Evolutionary conservation across 2,888 invertebrate species (phyloP).

Genomic region (Eupelmus urozonus): DNA sequence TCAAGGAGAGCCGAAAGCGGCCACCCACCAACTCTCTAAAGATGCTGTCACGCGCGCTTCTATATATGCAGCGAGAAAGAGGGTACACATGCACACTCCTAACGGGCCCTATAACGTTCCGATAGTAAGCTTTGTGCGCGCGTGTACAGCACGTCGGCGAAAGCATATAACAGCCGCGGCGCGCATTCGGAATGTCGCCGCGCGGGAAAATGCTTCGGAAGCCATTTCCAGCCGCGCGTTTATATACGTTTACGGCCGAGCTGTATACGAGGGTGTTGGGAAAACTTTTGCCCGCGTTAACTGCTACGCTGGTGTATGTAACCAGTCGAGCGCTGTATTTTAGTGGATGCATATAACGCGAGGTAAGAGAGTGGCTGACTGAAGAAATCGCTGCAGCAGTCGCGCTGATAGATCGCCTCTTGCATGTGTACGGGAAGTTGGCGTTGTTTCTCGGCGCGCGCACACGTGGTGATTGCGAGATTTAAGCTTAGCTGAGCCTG

Average conservation of each 20-base stretch:
- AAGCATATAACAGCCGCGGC: neutral
- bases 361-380: neutral
- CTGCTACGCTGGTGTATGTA: too few species aligned
- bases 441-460: too few species aligned
- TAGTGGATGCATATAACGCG: too few species aligned
- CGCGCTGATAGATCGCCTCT: conserved; percentile 6
- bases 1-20: conserved; percentile 6
- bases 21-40: neutral
- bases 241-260: neutral
- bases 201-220: conserved; percentile 25
- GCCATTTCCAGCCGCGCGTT: neutral
- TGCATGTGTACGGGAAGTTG: too few species aligned
- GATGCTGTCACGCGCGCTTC: neutral
- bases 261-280: too few species aligned
- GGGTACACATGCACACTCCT: neutral
- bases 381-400: neutral
- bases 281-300: too few species aligned
- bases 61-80: neutral
- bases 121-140: conserved; percentile 12
- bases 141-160: neutral
- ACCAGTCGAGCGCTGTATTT: too few species aligned
- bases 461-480: too few species aligned
- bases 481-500: neutral
- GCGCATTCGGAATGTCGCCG: neutral
- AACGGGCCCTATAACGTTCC: conserved; percentile 13